Base-by-base conservation (phyloP, 1,140 invertebrate genomes). In the Chlorops oryzae region DNA sequence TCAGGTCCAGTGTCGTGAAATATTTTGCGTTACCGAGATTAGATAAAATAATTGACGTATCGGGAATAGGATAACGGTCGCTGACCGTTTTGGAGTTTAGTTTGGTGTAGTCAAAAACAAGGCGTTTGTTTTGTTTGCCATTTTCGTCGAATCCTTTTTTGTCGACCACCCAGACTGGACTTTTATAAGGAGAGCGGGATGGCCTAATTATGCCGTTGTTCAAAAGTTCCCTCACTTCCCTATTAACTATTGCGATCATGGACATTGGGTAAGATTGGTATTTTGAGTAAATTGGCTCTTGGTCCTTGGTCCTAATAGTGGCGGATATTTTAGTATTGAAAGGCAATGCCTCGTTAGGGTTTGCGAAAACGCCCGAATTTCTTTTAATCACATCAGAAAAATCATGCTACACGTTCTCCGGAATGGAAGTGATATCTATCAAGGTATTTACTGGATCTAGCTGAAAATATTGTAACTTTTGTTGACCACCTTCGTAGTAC, bases 211-310 rank as follows among this genome's bases (percentile, higher is more conserved):
- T 55, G 5, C 37, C 28, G 17, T 54, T 13, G 10, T 54, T 18
- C 6, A 65, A 25, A 51, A 65, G 59, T 49, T 59, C 45, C 6
- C 59, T 37, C 22, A 68, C 59, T 59, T 65, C 63, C 18, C 45
- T 54, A 1, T 66, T 48, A 13, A 38, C 54, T 28, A 57, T 52
- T 5, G 56, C 51, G 18, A 52, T 50, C 44, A 49, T 51, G 0
- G 37, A 32, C 37, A 52, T 51, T 22, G 53, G 60, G 21, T 52
- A 54, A 2, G 52, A 53, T 50, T 62, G 58, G 3, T 21, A 17
- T 39, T 52, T 58, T 3, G 53, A 40, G 43, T 61, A 56, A 12
- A 61, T 38, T 0, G 58, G 59, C 7, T 56, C 49, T 15, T 53
- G 37, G 18, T 52, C 41, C 18, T 20, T 21, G 9, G 50, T 55